Base-by-base conservation (phyloP, 1,140 invertebrate species). In the Temnothorax longispinosus region DNA sequence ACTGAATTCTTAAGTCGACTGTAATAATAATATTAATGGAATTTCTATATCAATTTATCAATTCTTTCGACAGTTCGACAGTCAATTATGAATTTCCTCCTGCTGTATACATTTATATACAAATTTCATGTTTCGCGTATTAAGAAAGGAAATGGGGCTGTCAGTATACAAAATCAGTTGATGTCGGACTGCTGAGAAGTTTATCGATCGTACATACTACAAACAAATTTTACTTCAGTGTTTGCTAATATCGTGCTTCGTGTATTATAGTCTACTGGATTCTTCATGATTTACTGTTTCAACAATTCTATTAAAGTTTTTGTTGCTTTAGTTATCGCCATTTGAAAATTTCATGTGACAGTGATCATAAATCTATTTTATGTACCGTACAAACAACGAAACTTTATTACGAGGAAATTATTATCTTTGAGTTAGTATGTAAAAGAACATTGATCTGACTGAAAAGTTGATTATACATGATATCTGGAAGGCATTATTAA, bases 131-230 rank as follows among this genome's bases (percentile, higher is more conserved):
- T 87, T 71, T 87, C 15, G 8, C 2, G 10, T n/a, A 32, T 64
- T 15, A 62, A 77, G 8, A 6, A 76, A 44, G 52, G n/a, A 56
- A 75, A 62, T 35, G 11, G 15, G n/a, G 18, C 27, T 77, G 41
- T 77, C 18, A 65, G 65, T 65, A 35, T 21, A 78, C 41, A 65
- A 64, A 60, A 64, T 60, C 74, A 76, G 41, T 78, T 35, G 58
- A 65, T 18, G 11, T 78, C 10, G 13, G 3, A 56, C 15, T 60
- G 21, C 41, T 27, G 27, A 77, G 8, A 69, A 41, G 0, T 81
- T 27, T 54, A 80, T 56, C 62, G 35, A 81, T 81, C 15, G 41
- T 21, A 47, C 18, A 13, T 38, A 69, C 1, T 32, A 21, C 38
- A 81, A 44, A 71, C 13, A 54, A 67, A 67, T 80, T 77, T 67